Percentiles rank a stretch among this genome's conserved stretches.
Conservation (phyloP, 2,113 vertebrate species). For the Chinchilla lanigera region DNA sequence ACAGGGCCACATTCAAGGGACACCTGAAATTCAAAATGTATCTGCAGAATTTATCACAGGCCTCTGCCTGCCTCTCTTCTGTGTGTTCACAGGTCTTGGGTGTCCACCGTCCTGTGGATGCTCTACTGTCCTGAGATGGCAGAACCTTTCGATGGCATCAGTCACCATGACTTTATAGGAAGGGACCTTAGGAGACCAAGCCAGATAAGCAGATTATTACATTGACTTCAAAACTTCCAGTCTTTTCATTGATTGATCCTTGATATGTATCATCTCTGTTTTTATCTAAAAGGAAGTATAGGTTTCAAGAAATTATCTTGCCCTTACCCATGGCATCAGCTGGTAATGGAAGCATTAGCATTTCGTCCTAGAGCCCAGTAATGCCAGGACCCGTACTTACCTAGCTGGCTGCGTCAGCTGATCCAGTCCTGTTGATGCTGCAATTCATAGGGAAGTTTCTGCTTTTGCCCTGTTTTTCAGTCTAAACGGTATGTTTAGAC, state of each 20-base stretch:
- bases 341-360: rapidly evolving
- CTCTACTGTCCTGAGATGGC: neutral
- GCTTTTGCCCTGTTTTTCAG: neutral
- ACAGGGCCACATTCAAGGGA: neutral
- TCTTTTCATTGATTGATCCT: neutral
- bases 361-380: neutral
- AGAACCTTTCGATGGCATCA: neutral
- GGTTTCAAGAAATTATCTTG: neutral
- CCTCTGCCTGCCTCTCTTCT: too few relatives aligned
- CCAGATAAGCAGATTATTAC: neutral
- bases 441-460: neutral
- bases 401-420: rapidly evolving
- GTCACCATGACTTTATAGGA: neutral
- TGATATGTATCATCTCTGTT: neutral
- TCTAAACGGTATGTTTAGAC: neutral
- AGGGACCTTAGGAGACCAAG: neutral
- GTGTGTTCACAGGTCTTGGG: neutral
- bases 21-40: neutral
- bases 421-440: neutral
- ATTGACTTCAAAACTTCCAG: neutral
- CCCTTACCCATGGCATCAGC: neutral
- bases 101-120: neutral
- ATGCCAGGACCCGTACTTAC: neutral
- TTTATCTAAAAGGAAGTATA: neutral
- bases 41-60: neutral